phyloP scores from a whole-genome alignment of 1,140 invertebrate species.

The Aphelinus atriplicis region DNA sequence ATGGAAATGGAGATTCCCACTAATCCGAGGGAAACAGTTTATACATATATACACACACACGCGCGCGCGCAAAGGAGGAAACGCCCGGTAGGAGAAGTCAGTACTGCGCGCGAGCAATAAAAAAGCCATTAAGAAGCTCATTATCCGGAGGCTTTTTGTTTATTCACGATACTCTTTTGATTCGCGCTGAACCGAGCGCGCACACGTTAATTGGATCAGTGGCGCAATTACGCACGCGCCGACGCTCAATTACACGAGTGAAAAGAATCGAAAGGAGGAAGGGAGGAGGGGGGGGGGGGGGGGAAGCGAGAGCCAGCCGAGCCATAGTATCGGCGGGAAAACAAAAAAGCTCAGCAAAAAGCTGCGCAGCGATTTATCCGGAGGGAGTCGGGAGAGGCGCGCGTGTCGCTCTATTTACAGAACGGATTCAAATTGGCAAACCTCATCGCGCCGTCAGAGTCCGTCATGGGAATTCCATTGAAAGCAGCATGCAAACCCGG shows the following conservation, averaged over 20 bases:
- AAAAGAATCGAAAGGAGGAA: neutral
- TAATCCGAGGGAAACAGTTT: too few species aligned
- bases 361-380: neutral
- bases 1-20: too few species aligned
- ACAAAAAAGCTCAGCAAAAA: conserved; percentile 8
- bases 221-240: neutral
- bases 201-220: neutral
- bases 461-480: conserved; percentile 10
- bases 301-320: neutral
- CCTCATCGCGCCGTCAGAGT: neutral
- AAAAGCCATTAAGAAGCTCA: too few species aligned
- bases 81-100: too few species aligned
- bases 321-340: neutral
- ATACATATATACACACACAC: neutral
- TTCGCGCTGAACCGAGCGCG: neutral
- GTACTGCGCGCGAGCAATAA: too few species aligned
- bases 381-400: too few species aligned
- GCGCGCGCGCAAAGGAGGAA: neutral
- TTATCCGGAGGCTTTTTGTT: neutral
- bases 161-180: neutral
- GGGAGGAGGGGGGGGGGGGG: neutral
- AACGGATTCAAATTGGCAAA: conserved; percentile 18
- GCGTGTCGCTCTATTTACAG: conserved; percentile 1
- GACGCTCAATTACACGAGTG: conserved; percentile 1
- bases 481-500: neutral